A percentile compares a stretch with the other conserved stretches of the same genome.
These are phyloP conservation scores for Palythoa grandis DNA, from an alignment of 92 coral and sea anemone species.

Conservation along the genomic window DNA sequence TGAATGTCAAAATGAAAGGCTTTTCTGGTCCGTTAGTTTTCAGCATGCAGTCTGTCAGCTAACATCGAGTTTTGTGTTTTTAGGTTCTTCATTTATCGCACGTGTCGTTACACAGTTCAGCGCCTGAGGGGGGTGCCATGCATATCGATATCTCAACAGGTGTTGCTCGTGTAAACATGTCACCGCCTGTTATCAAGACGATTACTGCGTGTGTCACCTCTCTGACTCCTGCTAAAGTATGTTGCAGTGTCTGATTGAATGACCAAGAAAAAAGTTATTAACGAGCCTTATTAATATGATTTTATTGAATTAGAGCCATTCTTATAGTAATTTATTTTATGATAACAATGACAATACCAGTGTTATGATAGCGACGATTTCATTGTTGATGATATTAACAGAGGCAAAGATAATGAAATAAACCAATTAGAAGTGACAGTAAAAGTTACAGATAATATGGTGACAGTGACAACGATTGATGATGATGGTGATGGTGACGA, in stretches of 20 bases:
- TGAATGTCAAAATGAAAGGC: background rate
- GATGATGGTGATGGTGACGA: no score
- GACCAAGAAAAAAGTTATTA: background rate
- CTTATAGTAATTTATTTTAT: no score
- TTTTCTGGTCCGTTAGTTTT: background rate
- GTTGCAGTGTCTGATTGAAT: background rate
- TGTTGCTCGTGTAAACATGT: conserved; percentile 79
- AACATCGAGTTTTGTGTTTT: background rate
- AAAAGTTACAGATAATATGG: no score
- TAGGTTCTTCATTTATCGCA: conserved; percentile 86
- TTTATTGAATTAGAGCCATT: no score
- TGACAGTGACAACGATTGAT: no score
- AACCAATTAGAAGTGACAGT: no score
- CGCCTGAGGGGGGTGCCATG: conserved; percentile 86
- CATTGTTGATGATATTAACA: no score
- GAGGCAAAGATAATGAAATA: no score
- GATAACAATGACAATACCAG: no score
- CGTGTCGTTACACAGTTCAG: conserved; percentile 78
- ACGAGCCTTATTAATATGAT: background rate
- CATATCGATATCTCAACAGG: conserved; percentile 83
- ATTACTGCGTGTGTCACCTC: conserved; percentile 86
- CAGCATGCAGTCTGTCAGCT: background rate
- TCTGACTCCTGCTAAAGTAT: conserved; percentile 80
- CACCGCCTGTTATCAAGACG: conserved; percentile 89
- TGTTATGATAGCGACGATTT: no score